A percentile compares a stretch with the other conserved stretches of the same genome.
These are phyloP conservation scores for Candoia aspera DNA, from an alignment of 2,113 vertebrate genomes.

Conservation along the genomic window DNA sequence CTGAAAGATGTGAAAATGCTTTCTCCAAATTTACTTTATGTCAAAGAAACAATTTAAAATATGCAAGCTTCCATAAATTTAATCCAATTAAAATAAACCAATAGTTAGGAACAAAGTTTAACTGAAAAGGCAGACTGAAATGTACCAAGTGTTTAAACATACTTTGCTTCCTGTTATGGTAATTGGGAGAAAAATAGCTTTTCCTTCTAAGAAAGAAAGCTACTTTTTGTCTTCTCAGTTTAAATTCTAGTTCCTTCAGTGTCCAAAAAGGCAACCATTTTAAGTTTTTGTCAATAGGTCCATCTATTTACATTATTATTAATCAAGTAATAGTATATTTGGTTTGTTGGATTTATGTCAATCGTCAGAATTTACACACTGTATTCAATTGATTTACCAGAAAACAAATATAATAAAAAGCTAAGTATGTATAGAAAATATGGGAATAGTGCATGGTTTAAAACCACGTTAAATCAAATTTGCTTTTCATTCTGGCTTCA, in stretches of 20 bases:
- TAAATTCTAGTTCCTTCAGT: not conserved
- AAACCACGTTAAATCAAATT: not conserved
- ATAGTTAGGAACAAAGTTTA: not conserved
- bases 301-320: slow-evolving; percentile 1
- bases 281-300: not conserved
- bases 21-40: not conserved
- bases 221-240: not conserved
- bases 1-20: not conserved
- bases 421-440: not conserved
- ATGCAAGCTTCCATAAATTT: not conserved
- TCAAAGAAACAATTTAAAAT: not conserved
- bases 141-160: not conserved
- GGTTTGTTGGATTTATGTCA: not conserved
- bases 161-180: not conserved
- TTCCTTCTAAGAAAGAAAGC: not conserved
- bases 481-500: not conserved
- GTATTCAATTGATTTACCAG: not conserved
- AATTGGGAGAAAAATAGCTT: not conserved
- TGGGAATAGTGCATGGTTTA: not conserved
- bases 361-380: not conserved
- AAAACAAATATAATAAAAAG: not conserved
- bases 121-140: not conserved
- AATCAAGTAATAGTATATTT: not conserved
- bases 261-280: not conserved
- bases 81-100: not conserved